Conservation (phyloP, 2,888 invertebrate genomes). For the Eudemis profundana region DNA sequence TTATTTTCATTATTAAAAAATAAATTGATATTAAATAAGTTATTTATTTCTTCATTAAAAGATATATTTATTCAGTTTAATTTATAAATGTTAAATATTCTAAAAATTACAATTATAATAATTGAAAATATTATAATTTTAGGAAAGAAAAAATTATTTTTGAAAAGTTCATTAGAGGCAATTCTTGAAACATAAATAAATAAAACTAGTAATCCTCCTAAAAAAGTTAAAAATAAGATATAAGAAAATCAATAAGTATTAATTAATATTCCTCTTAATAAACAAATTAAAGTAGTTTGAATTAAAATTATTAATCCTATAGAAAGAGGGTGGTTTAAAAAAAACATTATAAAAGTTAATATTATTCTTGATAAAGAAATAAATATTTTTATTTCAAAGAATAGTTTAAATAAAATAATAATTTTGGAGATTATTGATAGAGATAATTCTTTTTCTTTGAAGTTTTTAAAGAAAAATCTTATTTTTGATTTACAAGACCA, state of each 20-base stretch:
- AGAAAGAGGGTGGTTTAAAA: constrained; percentile 78
- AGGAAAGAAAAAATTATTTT: constrained; percentile 57
- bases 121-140: constrained; percentile 55
- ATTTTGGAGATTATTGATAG: constrained; percentile 89
- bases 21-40: constrained; percentile 50
- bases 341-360: constrained; percentile 61
- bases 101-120: constrained; percentile 52
- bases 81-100: constrained; percentile 57
- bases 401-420: constrained; percentile 88
- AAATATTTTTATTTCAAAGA: constrained; percentile 79
- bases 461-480: constrained; percentile 85
- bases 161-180: constrained; percentile 86
- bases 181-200: constrained; percentile 88
- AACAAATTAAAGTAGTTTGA: constrained; percentile 79
- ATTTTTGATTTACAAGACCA: constrained; percentile 89
- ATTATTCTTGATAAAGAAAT: constrained; percentile 70
- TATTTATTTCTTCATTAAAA: constrained; percentile 62
- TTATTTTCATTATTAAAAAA: constrained; percentile 71
- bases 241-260: constrained; percentile 86
- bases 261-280: constrained; percentile 77
- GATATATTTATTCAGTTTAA: constrained; percentile 65
- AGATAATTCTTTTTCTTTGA: constrained; percentile 83
- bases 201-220: constrained; percentile 87
- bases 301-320: constrained; percentile 83
- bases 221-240: constrained; percentile 86